Base-by-base conservation (phyloP, 1,140 invertebrate species). In the Cotesia glomerata region DNA sequence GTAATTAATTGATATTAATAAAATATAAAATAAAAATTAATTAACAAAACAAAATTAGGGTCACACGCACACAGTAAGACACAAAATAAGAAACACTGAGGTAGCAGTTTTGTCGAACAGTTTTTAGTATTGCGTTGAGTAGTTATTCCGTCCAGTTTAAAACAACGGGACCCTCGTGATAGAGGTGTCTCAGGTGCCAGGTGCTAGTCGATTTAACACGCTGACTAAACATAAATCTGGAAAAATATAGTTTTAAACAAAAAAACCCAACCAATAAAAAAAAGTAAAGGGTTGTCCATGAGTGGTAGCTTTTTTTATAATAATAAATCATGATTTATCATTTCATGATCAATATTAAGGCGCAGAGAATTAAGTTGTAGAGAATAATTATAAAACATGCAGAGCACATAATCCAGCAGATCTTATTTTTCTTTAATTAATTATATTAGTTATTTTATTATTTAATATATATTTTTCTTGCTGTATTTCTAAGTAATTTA, bases 141-240 rank as follows among this genome's bases (percentile, higher is more conserved):
- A 45, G 39, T 45, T 45, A 64, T 76, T 63, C 81, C 75, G 73
- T 75, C 69, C 66, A 67, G 74, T 75, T 76, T 72, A 59, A 52
- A 34, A 71, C 63, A n/a, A 54, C 54, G 61, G 39, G 51, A 52
- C 32, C 65, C 72, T 74, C 72, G 71, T 74, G 66, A 58, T 18
- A 58, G 14, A 58, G 18, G 8, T 58, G 39, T 68, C 26, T 26
- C 52, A 52, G 74, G 77, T 64, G 69, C 79, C 76, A 76, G 67
- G 73, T 72, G 74, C 75, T 76, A 72, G 77, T 58, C 54, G 79
- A 75, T 75, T 78, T 74, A 77, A 79, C 74, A 75, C 75, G 76
- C 77, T 76, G 82, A 82, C 69, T 86, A 86, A 85, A 87, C 85
- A 85, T 87, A 87, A 80, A 87, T 87, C 86, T 87, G 86, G 80